These are phyloP conservation scores for Oscheius onirici DNA, from an alignment of 2,888 invertebrate species.

Conservation along the genomic window DNA sequence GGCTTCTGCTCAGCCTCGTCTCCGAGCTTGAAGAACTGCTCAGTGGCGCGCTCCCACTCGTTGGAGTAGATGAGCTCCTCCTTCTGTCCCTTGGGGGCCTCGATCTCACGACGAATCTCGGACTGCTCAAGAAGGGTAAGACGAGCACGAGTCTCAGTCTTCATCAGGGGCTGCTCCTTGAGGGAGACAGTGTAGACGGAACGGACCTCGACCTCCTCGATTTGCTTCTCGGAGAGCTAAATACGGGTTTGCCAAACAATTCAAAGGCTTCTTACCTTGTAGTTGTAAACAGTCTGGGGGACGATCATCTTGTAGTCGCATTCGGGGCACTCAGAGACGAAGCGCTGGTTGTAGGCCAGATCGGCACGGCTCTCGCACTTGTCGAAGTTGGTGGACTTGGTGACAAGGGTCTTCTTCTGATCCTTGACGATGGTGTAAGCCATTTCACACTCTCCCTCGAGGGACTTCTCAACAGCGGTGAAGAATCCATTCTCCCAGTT, in stretches of 20 bases:
- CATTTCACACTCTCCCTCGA: slow-evolving; percentile 63
- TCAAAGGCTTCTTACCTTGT: slow-evolving; percentile 36
- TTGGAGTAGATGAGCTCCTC: slow-evolving; percentile 52
- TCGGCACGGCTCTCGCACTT: slow-evolving; percentile 71
- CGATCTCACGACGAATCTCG: slow-evolving; percentile 42
- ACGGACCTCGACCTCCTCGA: slow-evolving; percentile 51
- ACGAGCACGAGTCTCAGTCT: slow-evolving; percentile 47
- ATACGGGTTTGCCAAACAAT: too few relatives aligned
- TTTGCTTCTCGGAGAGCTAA: not conserved
- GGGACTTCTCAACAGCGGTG: slow-evolving; percentile 23
- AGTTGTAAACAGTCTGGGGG: slow-evolving; percentile 49
- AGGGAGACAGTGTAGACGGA: slow-evolving; percentile 47
- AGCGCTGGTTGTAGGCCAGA: slow-evolving; percentile 42
- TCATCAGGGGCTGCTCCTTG: slow-evolving; percentile 47
- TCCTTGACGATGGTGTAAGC: slow-evolving; percentile 50
- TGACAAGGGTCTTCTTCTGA: slow-evolving; percentile 43
- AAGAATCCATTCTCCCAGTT: slow-evolving; percentile 48
- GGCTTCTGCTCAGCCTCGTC: slow-evolving; percentile 46
- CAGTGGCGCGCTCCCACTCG: slow-evolving; percentile 50
- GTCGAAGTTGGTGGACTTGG: slow-evolving; percentile 72
- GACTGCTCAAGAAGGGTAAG: slow-evolving; percentile 39
- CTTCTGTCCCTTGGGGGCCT: slow-evolving; percentile 42
- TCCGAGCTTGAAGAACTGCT: slow-evolving; percentile 59
- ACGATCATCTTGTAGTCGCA: slow-evolving; percentile 44
- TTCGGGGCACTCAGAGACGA: slow-evolving; percentile 45